These are phyloP conservation scores for Epizoanthus rinbou DNA, from an alignment of 92 coral and sea anemone species.

Conservation along the genomic window DNA sequence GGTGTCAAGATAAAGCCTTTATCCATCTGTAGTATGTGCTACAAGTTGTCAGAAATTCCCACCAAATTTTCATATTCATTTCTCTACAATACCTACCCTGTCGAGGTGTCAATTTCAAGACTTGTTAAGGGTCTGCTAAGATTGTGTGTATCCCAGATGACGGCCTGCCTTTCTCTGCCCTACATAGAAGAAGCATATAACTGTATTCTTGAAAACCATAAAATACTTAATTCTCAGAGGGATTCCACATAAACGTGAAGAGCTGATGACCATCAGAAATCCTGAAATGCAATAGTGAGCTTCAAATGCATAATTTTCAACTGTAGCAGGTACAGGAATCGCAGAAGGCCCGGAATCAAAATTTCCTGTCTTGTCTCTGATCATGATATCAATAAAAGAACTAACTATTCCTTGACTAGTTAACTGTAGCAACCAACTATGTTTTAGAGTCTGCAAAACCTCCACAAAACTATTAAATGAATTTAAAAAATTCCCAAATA, in stretches of 20 bases:
- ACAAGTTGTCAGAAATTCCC: no score
- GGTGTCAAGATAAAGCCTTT: no score
- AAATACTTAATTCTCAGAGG: no score
- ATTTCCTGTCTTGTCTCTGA: no score
- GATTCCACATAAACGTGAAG: no score
- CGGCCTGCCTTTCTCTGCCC: slow-evolving; percentile 69
- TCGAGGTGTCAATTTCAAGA: slow-evolving; percentile 57
- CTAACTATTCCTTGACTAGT: no score
- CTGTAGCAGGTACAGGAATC: background rate
- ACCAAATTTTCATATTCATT: background rate
- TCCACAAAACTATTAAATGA: background rate
- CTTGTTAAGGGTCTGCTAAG: slow-evolving; percentile 59
- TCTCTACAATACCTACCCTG: slow-evolving; percentile 62
- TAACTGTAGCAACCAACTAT: no score
- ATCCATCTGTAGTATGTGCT: no score
- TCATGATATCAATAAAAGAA: no score
- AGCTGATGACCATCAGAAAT: background rate
- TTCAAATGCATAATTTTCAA: background rate
- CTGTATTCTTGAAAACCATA: no score
- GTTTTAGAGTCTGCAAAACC: no score
- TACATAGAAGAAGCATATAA: background rate
- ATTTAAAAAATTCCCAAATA: background rate
- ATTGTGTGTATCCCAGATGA: slow-evolving; percentile 73
- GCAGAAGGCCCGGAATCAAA: no score
- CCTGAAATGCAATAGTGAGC: background rate